Percentiles rank a stretch among this genome's conserved stretches.
Conservation (phyloP, 2,113 vertebrate species). For the Coturnix japonica region DNA sequence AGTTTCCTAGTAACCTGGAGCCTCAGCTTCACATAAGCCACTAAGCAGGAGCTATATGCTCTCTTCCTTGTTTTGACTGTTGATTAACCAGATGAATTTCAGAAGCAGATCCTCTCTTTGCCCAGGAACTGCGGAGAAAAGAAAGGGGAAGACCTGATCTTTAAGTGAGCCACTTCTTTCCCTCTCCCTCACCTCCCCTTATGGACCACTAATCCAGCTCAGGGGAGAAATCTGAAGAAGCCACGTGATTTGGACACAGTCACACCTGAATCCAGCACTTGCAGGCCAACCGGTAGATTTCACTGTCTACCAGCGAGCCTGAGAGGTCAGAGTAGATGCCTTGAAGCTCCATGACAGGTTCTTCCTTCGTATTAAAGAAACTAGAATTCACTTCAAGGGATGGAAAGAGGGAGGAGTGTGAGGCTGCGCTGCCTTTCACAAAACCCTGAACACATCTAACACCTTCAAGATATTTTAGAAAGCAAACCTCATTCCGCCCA, state of each 20-base stretch:
- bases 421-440: background rate
- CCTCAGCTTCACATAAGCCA: background rate
- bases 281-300: background rate
- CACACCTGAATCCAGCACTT: background rate
- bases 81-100: slow-evolving; percentile 1
- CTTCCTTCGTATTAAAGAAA: background rate
- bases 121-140: background rate
- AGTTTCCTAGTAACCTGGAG: slow-evolving; percentile 6
- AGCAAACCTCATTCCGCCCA: background rate
- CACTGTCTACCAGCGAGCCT: background rate
- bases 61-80: background rate
- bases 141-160: background rate
- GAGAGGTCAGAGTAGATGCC: background rate
- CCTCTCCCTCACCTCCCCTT: background rate
- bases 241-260: background rate
- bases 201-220: background rate
- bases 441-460: slow-evolving; percentile 3
- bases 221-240: slow-evolving; percentile 32
- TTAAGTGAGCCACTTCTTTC: background rate
- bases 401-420: background rate
- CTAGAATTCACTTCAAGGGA: background rate
- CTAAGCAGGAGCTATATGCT: background rate
- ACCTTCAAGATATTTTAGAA: slow-evolving; percentile 13
- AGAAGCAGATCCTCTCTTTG: background rate
- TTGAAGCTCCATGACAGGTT: background rate